phyloP scores from a whole-genome alignment of 2,113 vertebrate species.

The Takifugu flavidus region DNA sequence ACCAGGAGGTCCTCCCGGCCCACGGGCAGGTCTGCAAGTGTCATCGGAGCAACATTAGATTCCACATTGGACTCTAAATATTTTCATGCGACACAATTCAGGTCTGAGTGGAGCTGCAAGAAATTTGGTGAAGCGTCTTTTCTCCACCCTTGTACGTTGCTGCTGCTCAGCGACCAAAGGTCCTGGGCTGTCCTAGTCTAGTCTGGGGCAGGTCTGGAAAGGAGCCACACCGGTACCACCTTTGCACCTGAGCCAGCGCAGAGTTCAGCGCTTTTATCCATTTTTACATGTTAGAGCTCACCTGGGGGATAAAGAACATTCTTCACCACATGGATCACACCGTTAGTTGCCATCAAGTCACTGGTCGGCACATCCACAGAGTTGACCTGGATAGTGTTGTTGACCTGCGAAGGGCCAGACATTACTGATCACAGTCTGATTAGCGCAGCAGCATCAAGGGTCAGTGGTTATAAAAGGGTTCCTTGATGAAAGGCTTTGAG shows the following conservation, averaged over 20 bases:
- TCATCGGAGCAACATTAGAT: conserved; percentile 2
- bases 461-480: background rate
- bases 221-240: too few relatives aligned
- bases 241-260: too few relatives aligned
- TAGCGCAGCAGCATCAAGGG: background rate
- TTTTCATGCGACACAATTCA: background rate
- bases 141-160: too few relatives aligned
- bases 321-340: conserved; percentile 91
- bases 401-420: conserved; percentile 71
- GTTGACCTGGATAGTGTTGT: conserved; percentile 87
- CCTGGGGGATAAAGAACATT: conserved; percentile 90
- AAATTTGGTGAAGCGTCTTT: too few relatives aligned
- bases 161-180: too few relatives aligned
- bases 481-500: background rate
- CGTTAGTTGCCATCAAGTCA: conserved; percentile 94
- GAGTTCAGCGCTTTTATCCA: too few relatives aligned
- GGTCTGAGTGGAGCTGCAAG: background rate
- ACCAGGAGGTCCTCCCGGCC: conserved; percentile 84
- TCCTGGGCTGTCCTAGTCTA: too few relatives aligned
- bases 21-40: conserved; percentile 83
- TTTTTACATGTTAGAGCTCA: conserved; percentile 39
- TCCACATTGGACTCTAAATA: background rate
- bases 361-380: conserved; percentile 81
- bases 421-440: background rate
- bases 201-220: too few relatives aligned